Conservation (phyloP, 2,113 vertebrate species). For the Alethe castanea region DNA sequence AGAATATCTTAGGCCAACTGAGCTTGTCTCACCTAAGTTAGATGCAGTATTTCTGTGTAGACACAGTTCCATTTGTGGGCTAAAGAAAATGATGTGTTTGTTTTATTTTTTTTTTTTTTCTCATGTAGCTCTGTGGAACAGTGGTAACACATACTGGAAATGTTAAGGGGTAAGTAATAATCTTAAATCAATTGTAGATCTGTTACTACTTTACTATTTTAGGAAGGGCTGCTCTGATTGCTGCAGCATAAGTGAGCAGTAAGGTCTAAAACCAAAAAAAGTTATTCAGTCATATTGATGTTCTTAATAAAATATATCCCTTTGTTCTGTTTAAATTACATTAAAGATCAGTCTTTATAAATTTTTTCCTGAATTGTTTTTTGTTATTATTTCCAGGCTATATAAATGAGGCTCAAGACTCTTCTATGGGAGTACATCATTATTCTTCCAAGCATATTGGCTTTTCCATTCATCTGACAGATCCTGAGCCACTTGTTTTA, state of each 20-base stretch:
- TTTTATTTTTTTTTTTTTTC: neutral
- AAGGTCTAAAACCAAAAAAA: neutral
- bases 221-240: neutral
- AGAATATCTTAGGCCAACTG: neutral
- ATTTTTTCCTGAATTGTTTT: neutral
- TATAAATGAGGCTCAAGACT: conserved; percentile 17
- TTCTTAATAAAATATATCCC: neutral
- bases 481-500: conserved; percentile 22
- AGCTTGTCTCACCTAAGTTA: neutral
- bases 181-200: neutral
- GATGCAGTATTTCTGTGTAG: neutral
- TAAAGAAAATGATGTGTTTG: neutral
- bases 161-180: conserved; percentile 53
- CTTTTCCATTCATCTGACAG: conserved; percentile 1
- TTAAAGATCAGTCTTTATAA: neutral
- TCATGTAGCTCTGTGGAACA: conserved; percentile 71
- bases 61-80: neutral
- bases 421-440: neutral
- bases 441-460: neutral
- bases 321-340: neutral
- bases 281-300: neutral
- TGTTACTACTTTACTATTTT: neutral
- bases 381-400: conserved; percentile 56
- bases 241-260: neutral
- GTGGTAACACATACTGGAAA: conserved; percentile 74